These are phyloP conservation scores for Phalacrocorax aristotelis DNA, from an alignment of 2,113 vertebrate species.

Conservation along the genomic window DNA sequence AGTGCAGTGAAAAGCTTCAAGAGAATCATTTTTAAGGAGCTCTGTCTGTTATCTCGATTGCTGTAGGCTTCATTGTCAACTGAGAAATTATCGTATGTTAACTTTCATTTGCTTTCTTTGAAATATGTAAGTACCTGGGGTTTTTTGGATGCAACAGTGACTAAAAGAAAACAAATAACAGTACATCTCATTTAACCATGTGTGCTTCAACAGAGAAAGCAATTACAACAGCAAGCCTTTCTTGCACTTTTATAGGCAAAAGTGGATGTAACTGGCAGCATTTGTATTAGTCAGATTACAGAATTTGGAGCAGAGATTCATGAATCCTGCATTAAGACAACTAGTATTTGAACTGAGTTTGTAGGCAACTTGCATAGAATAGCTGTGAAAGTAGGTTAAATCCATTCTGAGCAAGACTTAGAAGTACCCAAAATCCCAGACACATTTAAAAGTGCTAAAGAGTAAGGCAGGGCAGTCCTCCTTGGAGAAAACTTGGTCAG, in stretches of 20 bases:
- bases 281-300: not conserved
- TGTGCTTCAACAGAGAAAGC: not conserved
- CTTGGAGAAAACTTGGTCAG: not conserved
- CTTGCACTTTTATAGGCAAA: not conserved
- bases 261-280: not conserved
- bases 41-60: not conserved
- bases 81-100: not conserved
- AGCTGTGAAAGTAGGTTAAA: not conserved
- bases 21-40: not conserved
- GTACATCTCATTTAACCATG: not conserved
- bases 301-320: not conserved
- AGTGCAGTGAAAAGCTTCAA: not conserved
- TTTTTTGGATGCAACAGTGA: not conserved
- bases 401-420: not conserved
- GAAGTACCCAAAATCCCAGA: not conserved
- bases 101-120: not conserved
- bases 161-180: not conserved
- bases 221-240: not conserved
- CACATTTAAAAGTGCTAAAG: not conserved
- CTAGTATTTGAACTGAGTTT: not conserved
- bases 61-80: not conserved
- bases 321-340: not conserved
- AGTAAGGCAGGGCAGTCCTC: not conserved
- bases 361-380: not conserved
- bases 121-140: not conserved